Base-by-base conservation (phyloP, 2,888 invertebrate genomes). In the Aleiodes leptofemur region DNA sequence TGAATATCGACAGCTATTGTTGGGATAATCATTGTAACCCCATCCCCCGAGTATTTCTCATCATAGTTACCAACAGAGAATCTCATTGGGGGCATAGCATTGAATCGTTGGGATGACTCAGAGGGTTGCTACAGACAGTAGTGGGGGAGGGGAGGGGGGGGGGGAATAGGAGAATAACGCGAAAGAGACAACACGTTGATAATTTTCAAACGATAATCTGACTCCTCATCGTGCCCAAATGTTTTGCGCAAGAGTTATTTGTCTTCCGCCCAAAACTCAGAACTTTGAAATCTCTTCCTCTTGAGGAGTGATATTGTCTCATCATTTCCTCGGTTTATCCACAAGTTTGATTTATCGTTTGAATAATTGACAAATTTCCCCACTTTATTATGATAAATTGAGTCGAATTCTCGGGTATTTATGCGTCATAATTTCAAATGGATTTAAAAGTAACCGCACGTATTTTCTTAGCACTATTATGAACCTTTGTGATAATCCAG, bases 1-100 rank as follows among this genome's bases (percentile, higher is more conserved):
- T 59, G 61, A 50, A 80, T 81, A 85, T 84, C 82, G 84, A 84
- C 85, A 86, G 81, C 80, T 83, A 80, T 84, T 83, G 83, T 83
- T 80, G 43, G 82, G 70, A 78, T 80, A 79, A 85, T 86, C 82
- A 84, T 84, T 82, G 80, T 80, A 77, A 76, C 77, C 81, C 73
- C 72, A 72, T 73, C 61, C 57, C 43, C 43, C 0, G 43, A 43
- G 7, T 16, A 34, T 73, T 74, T 59, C 71, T 69, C 68, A 66
- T 73, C 53, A 73, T 43, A 31, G 55, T 31, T 72, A 51, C 74
- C 74, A 66, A 43, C 72, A 73, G 43, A 43, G 43, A 43, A 43
- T 43, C 43, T 43, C 43, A 43, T 43, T 43, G 43, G 43, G 43
- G 43, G 43, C 43, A 43, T 43, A 43, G 7, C 43, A 43, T 43